Base-by-base conservation (phyloP, 2,113 vertebrate species). In the Electrona antarctica region DNA sequence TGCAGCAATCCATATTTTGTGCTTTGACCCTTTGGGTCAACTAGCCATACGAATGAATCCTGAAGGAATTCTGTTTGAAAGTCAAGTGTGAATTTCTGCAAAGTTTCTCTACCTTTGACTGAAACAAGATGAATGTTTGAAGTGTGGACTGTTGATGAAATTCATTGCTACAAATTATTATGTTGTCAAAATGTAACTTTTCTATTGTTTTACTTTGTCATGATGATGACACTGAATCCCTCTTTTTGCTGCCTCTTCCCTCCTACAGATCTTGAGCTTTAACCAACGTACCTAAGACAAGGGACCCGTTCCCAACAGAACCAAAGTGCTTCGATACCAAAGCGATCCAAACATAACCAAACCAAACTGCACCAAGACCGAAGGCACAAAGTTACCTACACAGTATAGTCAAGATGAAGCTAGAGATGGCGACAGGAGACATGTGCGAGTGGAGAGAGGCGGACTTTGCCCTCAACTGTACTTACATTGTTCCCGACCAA, bases 401-500 rank as follows among this genome's bases (percentile, higher is more conserved):
- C 54, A 51, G 0, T 12, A 9, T 14, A 8, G 45, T 51, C 5
- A 51, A 73, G 14, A 92, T 94, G 92, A 93, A 92, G 80, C 78
- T 87, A 64, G 89, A 93, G 28, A 81, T 70, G 52, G 57, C 68
- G 11, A 28, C 72, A 1, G 84, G 68, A 54, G 90, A 91, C 82
- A 87, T 90, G 83, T 89, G 79, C 1, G 15, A 78, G 2, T 93
- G 93, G 93, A 76, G 79, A 64, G 93, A 93, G 77, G 55, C 81
- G 52, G 91, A 94, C 71, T 93, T 93, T 4, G 89, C 90, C 46
- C 78, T 88, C 33, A 92, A 87, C 82, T 92, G 91, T 85, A 93
- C 92, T 60, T 92, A 93, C 87, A 92, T 93, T 4, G 92, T 94
- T 8, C 91, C 85, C 0, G 91, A 93, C 81, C 93, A 93, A 76